These are phyloP conservation scores for Chelon auratus DNA, from an alignment of 2,797 vertebrate species.

Conservation along the genomic window DNA sequence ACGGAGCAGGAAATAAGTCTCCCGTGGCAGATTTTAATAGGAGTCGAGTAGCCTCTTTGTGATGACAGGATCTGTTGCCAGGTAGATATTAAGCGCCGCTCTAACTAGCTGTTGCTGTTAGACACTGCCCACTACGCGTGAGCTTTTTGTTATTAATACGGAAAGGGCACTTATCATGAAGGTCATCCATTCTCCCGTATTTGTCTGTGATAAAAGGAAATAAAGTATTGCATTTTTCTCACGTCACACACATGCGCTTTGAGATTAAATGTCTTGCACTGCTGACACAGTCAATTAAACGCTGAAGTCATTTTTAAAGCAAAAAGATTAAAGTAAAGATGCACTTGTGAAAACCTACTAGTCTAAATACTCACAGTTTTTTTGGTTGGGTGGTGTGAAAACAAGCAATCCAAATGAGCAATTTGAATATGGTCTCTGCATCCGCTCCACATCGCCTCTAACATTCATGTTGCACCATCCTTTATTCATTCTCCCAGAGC, in stretches of 20 bases:
- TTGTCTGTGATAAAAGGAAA: constrained; percentile 20
- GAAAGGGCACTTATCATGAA: constrained; percentile 37
- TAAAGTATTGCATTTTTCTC: not conserved
- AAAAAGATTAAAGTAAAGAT: not conserved
- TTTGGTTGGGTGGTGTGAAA: not conserved
- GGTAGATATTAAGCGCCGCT: constrained; percentile 73
- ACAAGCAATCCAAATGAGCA: too few relatives aligned
- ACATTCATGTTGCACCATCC: constrained; percentile 16
- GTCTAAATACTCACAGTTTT: not conserved
- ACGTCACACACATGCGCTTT: not conserved
- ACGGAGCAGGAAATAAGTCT: constrained; percentile 66
- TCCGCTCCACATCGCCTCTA: not conserved
- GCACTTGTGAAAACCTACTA: not conserved
- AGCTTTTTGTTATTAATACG: constrained; percentile 12
- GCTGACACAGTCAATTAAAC: too few relatives aligned
- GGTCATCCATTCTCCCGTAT: constrained; percentile 34
- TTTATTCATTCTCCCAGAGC: constrained; percentile 19
- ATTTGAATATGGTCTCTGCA: not conserved
- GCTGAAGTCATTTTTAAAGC: too few relatives aligned
- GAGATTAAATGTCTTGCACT: not conserved
- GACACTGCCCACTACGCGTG: constrained; percentile 4
- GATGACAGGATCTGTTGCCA: constrained; percentile 86
- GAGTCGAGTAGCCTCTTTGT: constrained; percentile 68
- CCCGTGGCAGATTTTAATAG: constrained; percentile 67
- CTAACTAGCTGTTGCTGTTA: constrained; percentile 16